Base-by-base conservation (phyloP, 2,113 vertebrate species). In the Naja naja region DNA sequence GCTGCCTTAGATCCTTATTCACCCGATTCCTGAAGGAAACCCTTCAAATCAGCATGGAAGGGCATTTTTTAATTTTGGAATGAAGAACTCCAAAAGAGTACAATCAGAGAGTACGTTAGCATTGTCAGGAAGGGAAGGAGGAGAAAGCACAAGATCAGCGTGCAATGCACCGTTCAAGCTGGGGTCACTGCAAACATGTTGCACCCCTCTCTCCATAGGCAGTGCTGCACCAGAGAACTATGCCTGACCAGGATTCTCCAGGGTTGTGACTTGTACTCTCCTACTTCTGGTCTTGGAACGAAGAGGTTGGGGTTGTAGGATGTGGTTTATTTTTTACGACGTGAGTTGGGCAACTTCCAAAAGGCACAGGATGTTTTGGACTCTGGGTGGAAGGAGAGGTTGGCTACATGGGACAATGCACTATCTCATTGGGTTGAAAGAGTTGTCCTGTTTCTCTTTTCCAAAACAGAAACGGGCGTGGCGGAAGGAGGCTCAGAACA, bases 361-460 rank as follows among this genome's bases (percentile, higher is more conserved):
- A 55, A 85, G 25, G 52, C 69, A 91, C 90, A 81, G 74, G 74
- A 91, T 91, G 49, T 91, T 91, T 91, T 27, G 90, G 90, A 91
- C 34, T 85, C 54, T 91, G 39, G 45, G 14, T 20, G 47, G 47
- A 58, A 91, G 23, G 27, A n/a, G 25, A 47, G 25, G 5, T 81
- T 55, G 34, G 34, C 43, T 20, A 43, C 27, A 34, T 25, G 25
- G 81, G 90, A 91, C 81, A 30, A 47, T 54, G 23, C 25, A n/a
- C 47, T 34, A 22, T 53, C 60, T 49, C 60, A 74, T 34, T 54
- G 85, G 69, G 23, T 53, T 39, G 52, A 43, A 81, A 54, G 69
- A 20, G 27, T 34, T 27, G 69, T 85, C 47, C 69, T 55, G 49
- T 54, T 91, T 85, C 64, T 56, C 64, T 10, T 54, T 85, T 52